Conservation (phyloP, 2,888 invertebrate species). For the Nephrocerus scutellatus region DNA sequence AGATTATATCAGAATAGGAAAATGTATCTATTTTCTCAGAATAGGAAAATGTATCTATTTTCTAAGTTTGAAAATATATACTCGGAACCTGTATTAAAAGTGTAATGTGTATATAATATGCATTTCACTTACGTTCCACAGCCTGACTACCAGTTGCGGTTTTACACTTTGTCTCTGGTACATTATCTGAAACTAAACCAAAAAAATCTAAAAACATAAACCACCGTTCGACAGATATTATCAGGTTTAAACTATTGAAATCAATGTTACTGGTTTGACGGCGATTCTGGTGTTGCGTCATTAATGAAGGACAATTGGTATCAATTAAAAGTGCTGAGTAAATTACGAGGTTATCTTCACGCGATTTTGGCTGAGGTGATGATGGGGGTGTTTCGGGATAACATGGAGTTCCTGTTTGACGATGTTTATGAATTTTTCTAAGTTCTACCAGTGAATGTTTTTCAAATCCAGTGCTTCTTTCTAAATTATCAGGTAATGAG, state of each 20-base stretch:
- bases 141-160: constrained; percentile 19
- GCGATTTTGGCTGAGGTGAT: constrained; percentile 49
- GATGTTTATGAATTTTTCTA: constrained; percentile 19
- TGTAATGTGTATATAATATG: not conserved
- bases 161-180: constrained; percentile 20
- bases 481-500: constrained; percentile 58
- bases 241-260: constrained; percentile 85
- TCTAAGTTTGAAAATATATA: not conserved
- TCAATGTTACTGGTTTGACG: constrained; percentile 55
- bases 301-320: constrained; percentile 59
- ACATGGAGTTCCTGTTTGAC: constrained; percentile 24
- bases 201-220: constrained; percentile 92
- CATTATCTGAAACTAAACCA: constrained; percentile 50
- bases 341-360: constrained; percentile 64
- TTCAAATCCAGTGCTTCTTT: constrained; percentile 50
- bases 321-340: constrained; percentile 63
- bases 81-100: not conserved
- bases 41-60: no score
- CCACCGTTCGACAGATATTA: constrained; percentile 91
- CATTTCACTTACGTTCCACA: constrained; percentile 23
- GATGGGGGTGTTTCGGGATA: constrained; percentile 58
- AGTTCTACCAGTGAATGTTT: constrained; percentile 20
- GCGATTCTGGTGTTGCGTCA: constrained; percentile 56
- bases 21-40: no score
- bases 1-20: no score